Evolutionary conservation across 2,888 invertebrate genomes (phyloP).

Genomic region (Acleris emargana): DNA sequence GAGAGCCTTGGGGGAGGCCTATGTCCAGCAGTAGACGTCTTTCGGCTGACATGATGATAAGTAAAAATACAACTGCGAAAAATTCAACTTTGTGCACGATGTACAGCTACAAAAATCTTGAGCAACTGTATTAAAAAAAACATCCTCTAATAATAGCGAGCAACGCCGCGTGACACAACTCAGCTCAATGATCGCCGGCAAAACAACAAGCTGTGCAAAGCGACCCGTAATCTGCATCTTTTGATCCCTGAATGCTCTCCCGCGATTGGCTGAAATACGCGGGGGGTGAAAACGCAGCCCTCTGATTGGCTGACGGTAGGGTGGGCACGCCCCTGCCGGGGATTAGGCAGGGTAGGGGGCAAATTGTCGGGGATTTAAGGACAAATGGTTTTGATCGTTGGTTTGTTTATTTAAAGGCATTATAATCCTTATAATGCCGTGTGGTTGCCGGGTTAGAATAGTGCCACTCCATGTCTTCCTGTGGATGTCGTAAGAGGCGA

Average conservation of each 20-base stretch:
- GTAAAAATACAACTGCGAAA: too few relatives aligned
- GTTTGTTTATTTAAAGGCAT: neutral
- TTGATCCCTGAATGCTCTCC: constrained; percentile 71
- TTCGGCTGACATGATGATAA: too few relatives aligned
- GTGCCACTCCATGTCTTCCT: too few relatives aligned
- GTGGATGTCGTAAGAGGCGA: too few relatives aligned
- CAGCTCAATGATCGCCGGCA: constrained; percentile 39
- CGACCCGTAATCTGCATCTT: constrained; percentile 75
- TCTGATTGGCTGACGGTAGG: constrained; percentile 54
- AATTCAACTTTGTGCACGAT: too few relatives aligned
- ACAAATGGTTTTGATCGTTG: constrained; percentile 54
- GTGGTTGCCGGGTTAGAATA: too few relatives aligned
- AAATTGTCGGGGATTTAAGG: constrained; percentile 41
- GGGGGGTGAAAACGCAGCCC: constrained; percentile 51
- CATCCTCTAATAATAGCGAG: neutral
- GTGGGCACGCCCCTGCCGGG: constrained; percentile 53
- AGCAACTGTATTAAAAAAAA: neutral
- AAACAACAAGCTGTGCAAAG: constrained; percentile 65
- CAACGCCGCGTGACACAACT: neutral
- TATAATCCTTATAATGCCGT: too few relatives aligned
- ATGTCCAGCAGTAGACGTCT: too few relatives aligned
- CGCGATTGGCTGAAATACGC: constrained; percentile 58
- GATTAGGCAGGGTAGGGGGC: constrained; percentile 65
- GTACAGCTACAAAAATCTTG: too few relatives aligned
- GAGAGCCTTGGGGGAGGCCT: too few relatives aligned